Conservation (phyloP, 2,113 vertebrate genomes). For the Acrocephalus kingi region DNA sequence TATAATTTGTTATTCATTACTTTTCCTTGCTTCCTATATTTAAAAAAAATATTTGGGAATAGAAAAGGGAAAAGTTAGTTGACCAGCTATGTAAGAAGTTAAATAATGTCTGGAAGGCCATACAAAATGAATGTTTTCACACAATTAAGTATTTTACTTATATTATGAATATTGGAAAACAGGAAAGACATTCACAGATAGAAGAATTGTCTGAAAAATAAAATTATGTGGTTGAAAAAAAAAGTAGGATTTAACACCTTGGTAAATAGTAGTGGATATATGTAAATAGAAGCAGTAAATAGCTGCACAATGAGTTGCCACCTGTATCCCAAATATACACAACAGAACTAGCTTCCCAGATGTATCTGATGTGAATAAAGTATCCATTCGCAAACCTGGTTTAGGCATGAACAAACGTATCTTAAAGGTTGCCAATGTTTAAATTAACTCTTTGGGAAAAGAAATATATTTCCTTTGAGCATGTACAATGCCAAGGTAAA, state of each 20-base stretch:
- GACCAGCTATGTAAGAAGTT: background rate
- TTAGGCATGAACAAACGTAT: background rate
- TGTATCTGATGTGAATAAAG: conserved; percentile 5
- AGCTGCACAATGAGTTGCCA: background rate
- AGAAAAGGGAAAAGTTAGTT: background rate
- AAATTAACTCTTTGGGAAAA: conserved; percentile 59
- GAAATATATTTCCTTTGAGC: conserved; percentile 21
- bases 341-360: background rate
- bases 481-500: conserved; percentile 18
- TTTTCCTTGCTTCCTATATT: background rate
- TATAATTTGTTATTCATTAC: background rate
- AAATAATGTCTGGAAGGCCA: background rate
- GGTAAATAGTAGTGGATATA: background rate
- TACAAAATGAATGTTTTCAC: background rate
- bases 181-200: background rate
- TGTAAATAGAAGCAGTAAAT: background rate
- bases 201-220: background rate
- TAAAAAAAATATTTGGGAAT: background rate
- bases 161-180: background rate
- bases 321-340: background rate
- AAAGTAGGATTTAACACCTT: background rate
- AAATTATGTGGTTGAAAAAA: background rate
- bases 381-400: conserved; percentile 8
- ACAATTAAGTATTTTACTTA: background rate
- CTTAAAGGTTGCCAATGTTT: conserved; percentile 46